Conservation (phyloP, 2,888 invertebrate genomes). For the Chromoteleia sp. region DNA sequence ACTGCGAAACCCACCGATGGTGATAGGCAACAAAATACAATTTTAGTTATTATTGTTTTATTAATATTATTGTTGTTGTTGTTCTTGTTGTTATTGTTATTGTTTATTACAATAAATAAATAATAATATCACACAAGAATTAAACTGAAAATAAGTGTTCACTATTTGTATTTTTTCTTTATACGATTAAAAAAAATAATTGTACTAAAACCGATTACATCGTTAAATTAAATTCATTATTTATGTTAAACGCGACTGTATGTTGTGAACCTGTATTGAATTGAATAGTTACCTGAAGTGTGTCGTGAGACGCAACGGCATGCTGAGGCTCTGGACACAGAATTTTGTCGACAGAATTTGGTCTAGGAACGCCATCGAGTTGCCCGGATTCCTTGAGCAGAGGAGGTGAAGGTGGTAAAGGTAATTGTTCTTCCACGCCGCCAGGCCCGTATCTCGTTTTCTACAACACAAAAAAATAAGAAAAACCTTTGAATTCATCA, state of each 20-base stretch:
- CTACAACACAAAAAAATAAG: conserved; percentile 82
- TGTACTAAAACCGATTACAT: no score
- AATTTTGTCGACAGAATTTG: conserved; percentile 85
- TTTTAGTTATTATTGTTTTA: no score
- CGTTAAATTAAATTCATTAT: neutral
- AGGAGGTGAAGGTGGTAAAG: conserved; percentile 86
- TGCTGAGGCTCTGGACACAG: conserved; percentile 79
- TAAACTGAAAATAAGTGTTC: no score
- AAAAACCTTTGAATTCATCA: conserved; percentile 64
- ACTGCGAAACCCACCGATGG: no score
- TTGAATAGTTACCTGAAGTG: conserved; percentile 77
- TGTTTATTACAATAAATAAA: no score
- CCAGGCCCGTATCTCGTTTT: conserved; percentile 85
- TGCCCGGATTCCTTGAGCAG: conserved; percentile 80
- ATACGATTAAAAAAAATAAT: no score
- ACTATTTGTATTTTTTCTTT: no score
- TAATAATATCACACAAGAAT: no score
- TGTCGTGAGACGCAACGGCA: conserved; percentile 77
- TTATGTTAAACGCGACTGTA: neutral
- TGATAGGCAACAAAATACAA: no score
- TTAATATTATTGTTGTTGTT: no score
- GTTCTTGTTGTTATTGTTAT: no score
- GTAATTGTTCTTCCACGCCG: conserved; percentile 86
- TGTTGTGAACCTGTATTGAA: neutral
- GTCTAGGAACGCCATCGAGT: conserved; percentile 82